Evolutionary conservation across 2,797 vertebrate species (phyloP).

Genomic region (Lycodopsis pacificus): DNA sequence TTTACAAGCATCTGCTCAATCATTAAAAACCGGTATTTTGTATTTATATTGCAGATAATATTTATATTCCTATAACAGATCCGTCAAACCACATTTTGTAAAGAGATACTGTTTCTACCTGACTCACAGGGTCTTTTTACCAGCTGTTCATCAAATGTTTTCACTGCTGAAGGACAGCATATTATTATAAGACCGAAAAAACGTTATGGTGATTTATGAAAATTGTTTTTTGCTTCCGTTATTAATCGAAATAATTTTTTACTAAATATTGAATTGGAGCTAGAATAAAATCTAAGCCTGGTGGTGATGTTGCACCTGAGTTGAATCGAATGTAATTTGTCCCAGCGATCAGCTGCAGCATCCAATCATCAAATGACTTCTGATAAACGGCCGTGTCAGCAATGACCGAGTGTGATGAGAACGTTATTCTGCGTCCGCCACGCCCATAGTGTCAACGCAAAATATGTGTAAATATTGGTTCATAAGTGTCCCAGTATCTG

Average conservation of each 20-base stretch:
- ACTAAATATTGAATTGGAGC: no score
- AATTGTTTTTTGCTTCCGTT: background rate
- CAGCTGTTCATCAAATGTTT: background rate
- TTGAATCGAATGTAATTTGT: background rate
- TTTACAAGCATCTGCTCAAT: background rate
- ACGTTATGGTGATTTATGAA: background rate
- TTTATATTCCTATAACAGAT: background rate
- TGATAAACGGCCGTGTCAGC: background rate
- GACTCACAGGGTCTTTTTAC: background rate
- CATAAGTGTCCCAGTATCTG: background rate
- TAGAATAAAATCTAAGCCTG: background rate
- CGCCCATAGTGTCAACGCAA: background rate
- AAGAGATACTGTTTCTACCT: background rate
- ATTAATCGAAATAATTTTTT: background rate
- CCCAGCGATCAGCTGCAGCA: background rate
- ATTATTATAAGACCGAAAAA: background rate
- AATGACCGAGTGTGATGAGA: slow-evolving; percentile 6
- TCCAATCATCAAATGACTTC: background rate
- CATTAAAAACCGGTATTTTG: background rate
- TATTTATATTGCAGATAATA: background rate
- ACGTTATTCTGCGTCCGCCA: background rate
- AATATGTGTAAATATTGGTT: background rate
- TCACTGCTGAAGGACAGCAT: background rate
- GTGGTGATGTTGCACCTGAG: background rate
- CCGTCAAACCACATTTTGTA: background rate